These are phyloP conservation scores for Tetrapedia diversipes DNA, from an alignment of 2,888 invertebrate species.

Conservation along the genomic window DNA sequence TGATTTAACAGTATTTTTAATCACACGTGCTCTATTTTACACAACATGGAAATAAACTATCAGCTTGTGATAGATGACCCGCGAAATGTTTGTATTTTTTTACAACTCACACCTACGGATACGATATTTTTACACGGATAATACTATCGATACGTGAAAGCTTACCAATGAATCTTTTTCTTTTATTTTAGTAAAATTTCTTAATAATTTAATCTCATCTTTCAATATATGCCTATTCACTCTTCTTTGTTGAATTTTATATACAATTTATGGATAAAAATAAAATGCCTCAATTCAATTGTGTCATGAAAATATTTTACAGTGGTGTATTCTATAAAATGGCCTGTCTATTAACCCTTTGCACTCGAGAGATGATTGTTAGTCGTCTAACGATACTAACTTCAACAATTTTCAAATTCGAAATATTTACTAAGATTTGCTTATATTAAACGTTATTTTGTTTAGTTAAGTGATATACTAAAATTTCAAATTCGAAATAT, in stretches of 20 bases:
- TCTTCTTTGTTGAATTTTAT: too few relatives aligned
- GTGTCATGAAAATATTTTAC: slow-evolving; percentile 5
- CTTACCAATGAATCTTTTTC: not conserved
- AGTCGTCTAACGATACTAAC: too few relatives aligned
- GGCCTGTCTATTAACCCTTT: not conserved
- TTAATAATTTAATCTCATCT: too few relatives aligned
- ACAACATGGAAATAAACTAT: slow-evolving; percentile 51
- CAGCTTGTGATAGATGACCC: slow-evolving; percentile 43
- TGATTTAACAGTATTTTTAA: slow-evolving; percentile 51
- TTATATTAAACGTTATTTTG: too few relatives aligned
- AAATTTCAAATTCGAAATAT: too few relatives aligned
- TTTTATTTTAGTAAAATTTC: not conserved
- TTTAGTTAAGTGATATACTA: too few relatives aligned
- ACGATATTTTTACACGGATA: slow-evolving; percentile 23
- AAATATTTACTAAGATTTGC: too few relatives aligned
- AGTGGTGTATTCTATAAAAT: not conserved
- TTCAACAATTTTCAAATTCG: too few relatives aligned
- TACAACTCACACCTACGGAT: slow-evolving; percentile 19
- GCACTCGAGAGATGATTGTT: too few relatives aligned
- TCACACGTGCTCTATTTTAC: slow-evolving; percentile 40
- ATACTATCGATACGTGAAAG: slow-evolving; percentile 24
- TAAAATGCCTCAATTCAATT: not conserved
- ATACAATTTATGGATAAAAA: not conserved
- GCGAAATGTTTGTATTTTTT: slow-evolving; percentile 41
- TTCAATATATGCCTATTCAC: too few relatives aligned